These are phyloP conservation scores for Tadarida brasiliensis DNA, from an alignment of 2,797 vertebrate species.

Conservation along the genomic window DNA sequence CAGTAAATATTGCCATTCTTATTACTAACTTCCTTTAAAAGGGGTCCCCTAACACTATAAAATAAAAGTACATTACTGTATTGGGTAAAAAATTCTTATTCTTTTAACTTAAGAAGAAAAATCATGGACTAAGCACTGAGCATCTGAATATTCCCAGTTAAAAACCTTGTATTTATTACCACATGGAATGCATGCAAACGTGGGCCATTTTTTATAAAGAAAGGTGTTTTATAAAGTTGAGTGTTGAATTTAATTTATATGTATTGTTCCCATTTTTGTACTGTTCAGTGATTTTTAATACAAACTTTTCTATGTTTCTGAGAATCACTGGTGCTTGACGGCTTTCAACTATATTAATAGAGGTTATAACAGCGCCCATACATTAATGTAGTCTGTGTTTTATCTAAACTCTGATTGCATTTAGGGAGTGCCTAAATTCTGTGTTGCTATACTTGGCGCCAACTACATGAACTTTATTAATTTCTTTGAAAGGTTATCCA, in stretches of 20 bases:
- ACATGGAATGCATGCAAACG: conserved; percentile 77
- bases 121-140: conserved; percentile 65
- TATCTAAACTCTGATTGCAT: conserved; percentile 90
- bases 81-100: conserved; percentile 74
- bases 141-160: conserved; percentile 63
- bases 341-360: conserved; percentile 91
- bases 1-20: conserved; percentile 87
- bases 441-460: conserved; percentile 83
- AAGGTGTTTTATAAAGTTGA: conserved; percentile 89
- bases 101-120: conserved; percentile 82
- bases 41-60: conserved; percentile 77
- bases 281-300: conserved; percentile 93
- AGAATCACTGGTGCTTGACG: conserved; percentile 88
- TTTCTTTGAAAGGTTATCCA: conserved; percentile 83
- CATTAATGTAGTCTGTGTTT: conserved; percentile 89
- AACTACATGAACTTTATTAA: conserved; percentile 86
- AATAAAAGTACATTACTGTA: conserved; percentile 74
- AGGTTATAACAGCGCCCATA: conserved; percentile 90
- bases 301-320: conserved; percentile 93
- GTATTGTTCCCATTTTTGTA: conserved; percentile 91
- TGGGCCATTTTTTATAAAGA: conserved; percentile 85
- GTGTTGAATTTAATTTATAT: conserved; percentile 90
- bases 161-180: conserved; percentile 84
- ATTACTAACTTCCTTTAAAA: conserved; percentile 85
- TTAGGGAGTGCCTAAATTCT: conserved; percentile 88